Evolutionary conservation across 2,888 invertebrate species (phyloP).

Genomic region (Entomobrya proxima): DNA sequence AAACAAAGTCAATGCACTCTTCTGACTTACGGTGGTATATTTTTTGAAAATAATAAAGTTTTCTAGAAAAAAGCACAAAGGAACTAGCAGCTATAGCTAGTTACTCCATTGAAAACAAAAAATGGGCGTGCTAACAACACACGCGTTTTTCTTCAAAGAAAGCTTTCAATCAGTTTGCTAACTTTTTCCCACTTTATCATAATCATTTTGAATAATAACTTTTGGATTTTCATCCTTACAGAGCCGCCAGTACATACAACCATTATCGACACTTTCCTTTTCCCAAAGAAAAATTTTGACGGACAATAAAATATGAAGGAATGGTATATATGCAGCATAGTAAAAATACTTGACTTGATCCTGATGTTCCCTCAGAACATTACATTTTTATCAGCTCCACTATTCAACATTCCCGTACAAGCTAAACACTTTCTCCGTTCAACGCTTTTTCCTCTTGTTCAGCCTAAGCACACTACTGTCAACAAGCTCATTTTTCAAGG

Average conservation of each 20-base stretch:
- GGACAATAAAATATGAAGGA: constrained; percentile 40
- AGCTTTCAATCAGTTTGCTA: constrained; percentile 58
- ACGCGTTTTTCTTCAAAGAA: no score
- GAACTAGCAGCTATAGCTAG: no score
- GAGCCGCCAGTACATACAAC: neutral
- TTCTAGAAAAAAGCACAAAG: neutral
- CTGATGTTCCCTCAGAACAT: constrained; percentile 1
- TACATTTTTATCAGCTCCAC: neutral
- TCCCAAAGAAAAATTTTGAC: neutral
- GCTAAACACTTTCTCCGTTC: no score
- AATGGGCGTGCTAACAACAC: no score
- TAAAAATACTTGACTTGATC: no score
- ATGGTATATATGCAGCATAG: neutral
- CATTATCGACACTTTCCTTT: neutral
- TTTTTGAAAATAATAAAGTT: neutral
- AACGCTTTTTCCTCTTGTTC: neutral
- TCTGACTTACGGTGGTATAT: neutral
- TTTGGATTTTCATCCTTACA: constrained; percentile 48
- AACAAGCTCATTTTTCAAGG: constrained; percentile 63
- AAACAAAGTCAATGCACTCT: constrained; percentile 2
- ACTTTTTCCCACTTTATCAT: constrained; percentile 62
- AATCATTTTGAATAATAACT: constrained; percentile 65
- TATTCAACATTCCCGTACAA: neutral
- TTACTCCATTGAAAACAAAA: no score
- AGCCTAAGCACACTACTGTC: no score